Evolutionary conservation across 2,888 invertebrate genomes (phyloP).

Genomic region (Lasioglossum villosulum): DNA sequence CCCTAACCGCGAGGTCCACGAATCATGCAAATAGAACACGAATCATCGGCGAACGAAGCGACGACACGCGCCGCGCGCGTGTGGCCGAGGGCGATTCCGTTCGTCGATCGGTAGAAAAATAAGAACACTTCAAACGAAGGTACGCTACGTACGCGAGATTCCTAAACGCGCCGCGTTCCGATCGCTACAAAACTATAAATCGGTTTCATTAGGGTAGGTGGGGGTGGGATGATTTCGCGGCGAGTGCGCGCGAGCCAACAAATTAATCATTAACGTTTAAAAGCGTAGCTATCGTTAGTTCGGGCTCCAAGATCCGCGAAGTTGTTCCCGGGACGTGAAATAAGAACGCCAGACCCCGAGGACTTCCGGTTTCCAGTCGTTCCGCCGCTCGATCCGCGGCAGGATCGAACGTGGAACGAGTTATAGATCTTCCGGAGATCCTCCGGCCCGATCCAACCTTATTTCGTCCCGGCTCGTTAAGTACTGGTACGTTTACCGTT

Average conservation of each 20-base stretch:
- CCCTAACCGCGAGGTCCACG: constrained; percentile 67
- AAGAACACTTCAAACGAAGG: constrained; percentile 60
- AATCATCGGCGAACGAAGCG: constrained; percentile 38
- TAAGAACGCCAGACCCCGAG: neutral
- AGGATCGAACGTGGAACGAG: constrained; percentile 43
- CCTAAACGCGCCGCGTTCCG: constrained; percentile 57
- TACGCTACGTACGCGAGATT: constrained; percentile 50
- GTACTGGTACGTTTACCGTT: constrained; percentile 51
- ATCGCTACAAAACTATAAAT: constrained; percentile 47
- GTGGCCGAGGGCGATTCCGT: constrained; percentile 1
- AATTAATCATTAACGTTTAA: constrained; percentile 53
- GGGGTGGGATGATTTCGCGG: constrained; percentile 18
- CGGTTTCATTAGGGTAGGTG: neutral
- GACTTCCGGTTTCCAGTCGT: constrained; percentile 19
- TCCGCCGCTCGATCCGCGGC: constrained; percentile 27
- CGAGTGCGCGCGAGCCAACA: constrained; percentile 45
- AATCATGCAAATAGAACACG: constrained; percentile 39
- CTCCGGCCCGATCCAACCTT: constrained; percentile 17
- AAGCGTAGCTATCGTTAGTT: constrained; percentile 57
- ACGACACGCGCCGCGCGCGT: neutral
- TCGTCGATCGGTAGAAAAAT: constrained; percentile 59
- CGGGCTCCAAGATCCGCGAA: constrained; percentile 39
- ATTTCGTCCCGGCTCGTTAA: constrained; percentile 44
- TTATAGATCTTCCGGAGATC: neutral
- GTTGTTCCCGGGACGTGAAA: constrained; percentile 12